Evolutionary conservation across 2,888 invertebrate genomes (phyloP).

Genomic region (Tetranychus truncatus): DNA sequence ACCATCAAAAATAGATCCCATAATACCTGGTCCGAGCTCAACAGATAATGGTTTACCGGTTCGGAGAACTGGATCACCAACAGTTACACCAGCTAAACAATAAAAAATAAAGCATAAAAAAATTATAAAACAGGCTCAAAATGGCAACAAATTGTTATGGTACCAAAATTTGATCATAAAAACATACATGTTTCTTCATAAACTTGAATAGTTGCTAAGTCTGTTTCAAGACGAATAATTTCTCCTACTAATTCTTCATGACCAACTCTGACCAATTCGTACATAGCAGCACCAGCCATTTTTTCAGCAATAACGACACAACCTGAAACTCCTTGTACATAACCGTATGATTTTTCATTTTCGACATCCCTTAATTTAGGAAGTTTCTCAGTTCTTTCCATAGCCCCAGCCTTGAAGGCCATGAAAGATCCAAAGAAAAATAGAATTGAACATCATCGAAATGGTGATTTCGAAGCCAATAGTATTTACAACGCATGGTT

Average conservation of each 20-base stretch:
- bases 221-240: conserved; percentile 97
- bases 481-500: too few species aligned
- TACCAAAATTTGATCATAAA: not conserved
- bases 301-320: conserved; percentile 98
- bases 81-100: conserved; percentile 71
- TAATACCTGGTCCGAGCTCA: conserved; percentile 93
- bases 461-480: too few species aligned
- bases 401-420: not conserved
- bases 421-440: not conserved
- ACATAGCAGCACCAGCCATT: conserved; percentile 99
- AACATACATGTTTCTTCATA: conserved; percentile 41
- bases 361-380: conserved; percentile 62
- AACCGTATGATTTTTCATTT: conserved; percentile 71
- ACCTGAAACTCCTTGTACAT: conserved; percentile 91
- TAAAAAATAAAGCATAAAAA: not conserved
- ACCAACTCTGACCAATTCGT: conserved; percentile 96
- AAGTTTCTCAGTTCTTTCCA: conserved; percentile 32
- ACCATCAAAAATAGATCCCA: conserved; percentile 98
- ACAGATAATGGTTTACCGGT: conserved; percentile 98
- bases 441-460: not conserved
- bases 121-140: not conserved
- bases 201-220: conserved; percentile 98
- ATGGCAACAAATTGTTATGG: too few species aligned
- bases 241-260: conserved; percentile 96
- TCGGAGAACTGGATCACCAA: conserved; percentile 92